Evolutionary conservation across 64 coral and sea anemone species (phyloP).

Genomic region (Dendrophyllia cribrosa): DNA sequence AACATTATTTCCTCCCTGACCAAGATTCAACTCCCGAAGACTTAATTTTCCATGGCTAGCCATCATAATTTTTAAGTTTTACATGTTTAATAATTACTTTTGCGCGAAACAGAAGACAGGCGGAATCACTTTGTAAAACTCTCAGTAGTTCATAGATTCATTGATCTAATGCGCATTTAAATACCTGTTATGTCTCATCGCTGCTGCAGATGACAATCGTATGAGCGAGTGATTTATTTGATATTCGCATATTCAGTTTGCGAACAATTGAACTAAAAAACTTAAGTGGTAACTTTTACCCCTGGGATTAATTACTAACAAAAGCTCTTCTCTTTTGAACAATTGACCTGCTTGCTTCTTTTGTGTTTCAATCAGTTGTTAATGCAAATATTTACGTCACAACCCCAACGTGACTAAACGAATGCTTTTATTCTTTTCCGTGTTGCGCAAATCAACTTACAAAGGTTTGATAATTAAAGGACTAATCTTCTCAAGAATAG

Average conservation of each 20-base stretch:
- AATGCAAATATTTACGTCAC: constrained; percentile 28
- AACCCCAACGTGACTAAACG: constrained; percentile 6
- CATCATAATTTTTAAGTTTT: neutral
- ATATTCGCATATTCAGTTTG: neutral
- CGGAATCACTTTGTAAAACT: neutral
- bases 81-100: neutral
- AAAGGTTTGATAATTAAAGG: neutral
- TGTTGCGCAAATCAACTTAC: neutral
- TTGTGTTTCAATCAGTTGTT: constrained; percentile 18
- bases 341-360: neutral
- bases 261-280: constrained; percentile 7
- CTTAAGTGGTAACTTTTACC: neutral
- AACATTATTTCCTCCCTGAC: constrained; percentile 22
- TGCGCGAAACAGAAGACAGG: neutral
- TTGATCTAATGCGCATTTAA: neutral
- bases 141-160: neutral
- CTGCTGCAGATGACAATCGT: neutral
- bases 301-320: constrained; percentile 5
- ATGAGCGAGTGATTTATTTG: neutral
- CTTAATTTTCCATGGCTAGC: neutral
- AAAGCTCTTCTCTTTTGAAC: neutral
- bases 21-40: constrained; percentile 33
- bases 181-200: neutral
- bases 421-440: constrained; percentile 6
- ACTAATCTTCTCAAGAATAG: too few species aligned